Evolutionary conservation across 2,888 invertebrate species (phyloP).

Genomic region (Alloplasta piceator): DNA sequence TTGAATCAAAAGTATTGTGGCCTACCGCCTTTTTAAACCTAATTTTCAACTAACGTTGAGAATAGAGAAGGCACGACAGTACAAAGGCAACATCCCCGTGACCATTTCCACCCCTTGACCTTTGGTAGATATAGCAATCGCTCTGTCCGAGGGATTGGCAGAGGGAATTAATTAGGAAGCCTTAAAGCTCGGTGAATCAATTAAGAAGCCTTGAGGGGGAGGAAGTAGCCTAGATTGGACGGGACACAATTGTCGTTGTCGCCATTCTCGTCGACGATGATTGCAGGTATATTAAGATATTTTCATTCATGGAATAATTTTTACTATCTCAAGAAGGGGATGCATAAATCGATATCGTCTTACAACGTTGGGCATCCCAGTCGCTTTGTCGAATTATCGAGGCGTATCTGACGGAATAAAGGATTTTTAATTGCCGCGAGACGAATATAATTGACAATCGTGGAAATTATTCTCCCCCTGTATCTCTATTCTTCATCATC

Average conservation of each 20-base stretch:
- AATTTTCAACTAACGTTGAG: too few species aligned
- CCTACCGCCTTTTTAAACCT: too few species aligned
- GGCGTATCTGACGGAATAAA: constrained; percentile 54
- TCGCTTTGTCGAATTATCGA: constrained; percentile 56
- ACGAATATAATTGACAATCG: constrained; percentile 50
- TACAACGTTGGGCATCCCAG: constrained; percentile 35
- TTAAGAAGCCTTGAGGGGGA: constrained; percentile 57
- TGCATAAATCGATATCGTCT: constrained; percentile 36
- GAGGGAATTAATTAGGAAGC: constrained; percentile 75
- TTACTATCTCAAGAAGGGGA: constrained; percentile 12
- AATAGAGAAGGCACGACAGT: too few species aligned
- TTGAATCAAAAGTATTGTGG: too few species aligned
- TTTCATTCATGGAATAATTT: constrained; percentile 9
- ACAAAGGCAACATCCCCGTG: neutral
- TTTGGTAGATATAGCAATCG: constrained; percentile 25
- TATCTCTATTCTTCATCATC: constrained; percentile 19
- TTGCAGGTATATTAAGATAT: neutral
- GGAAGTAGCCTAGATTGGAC: constrained; percentile 36
- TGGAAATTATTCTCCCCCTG: neutral
- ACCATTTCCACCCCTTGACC: neutral
- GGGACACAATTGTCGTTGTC: constrained; percentile 59
- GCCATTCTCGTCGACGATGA: constrained; percentile 16
- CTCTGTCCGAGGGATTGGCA: constrained; percentile 76
- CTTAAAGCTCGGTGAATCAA: constrained; percentile 75
- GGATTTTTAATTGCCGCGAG: constrained; percentile 55